Evolutionary conservation across 1,140 invertebrate genomes (phyloP).

Genomic region (Pseudomyrmex flavicornis): DNA sequence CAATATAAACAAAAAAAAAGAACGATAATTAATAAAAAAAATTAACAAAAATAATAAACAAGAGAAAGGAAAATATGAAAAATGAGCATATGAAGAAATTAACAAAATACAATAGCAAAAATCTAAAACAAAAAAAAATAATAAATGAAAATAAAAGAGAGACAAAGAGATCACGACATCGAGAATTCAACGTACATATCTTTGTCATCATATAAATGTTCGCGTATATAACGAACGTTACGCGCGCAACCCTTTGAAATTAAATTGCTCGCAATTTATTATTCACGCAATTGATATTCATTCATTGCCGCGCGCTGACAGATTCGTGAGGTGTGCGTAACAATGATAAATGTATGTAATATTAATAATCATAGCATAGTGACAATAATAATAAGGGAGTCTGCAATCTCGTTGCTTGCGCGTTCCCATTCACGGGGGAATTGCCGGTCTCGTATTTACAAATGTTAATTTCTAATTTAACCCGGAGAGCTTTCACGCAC

Average conservation of each 20-base stretch:
- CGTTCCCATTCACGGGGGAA: too few species aligned
- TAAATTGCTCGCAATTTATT: constrained; percentile 8
- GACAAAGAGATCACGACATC: neutral
- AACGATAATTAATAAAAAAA: too few species aligned
- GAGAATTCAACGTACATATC: constrained; percentile 3
- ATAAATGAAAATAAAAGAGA: neutral
- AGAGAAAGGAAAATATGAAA: too few species aligned
- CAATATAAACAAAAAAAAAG: too few species aligned
- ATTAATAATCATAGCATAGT: neutral
- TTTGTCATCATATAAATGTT: too few species aligned
- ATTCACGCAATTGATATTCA: constrained; percentile 6
- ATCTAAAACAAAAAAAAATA: too few species aligned
- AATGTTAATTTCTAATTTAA: constrained; percentile 38
- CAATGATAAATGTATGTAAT: constrained; percentile 5
- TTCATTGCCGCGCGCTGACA: neutral
- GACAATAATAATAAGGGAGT: constrained; percentile 13
- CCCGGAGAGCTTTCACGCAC: constrained; percentile 20
- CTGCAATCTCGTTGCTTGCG: neutral
- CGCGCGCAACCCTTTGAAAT: constrained; percentile 14
- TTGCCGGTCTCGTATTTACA: neutral
- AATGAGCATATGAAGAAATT: too few species aligned
- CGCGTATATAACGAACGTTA: neutral
- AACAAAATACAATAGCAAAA: too few species aligned
- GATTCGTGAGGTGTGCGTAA: neutral
- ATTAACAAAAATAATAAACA: too few species aligned